Conservation (phyloP, 2,113 vertebrate genomes). For the Zeus faber region DNA sequence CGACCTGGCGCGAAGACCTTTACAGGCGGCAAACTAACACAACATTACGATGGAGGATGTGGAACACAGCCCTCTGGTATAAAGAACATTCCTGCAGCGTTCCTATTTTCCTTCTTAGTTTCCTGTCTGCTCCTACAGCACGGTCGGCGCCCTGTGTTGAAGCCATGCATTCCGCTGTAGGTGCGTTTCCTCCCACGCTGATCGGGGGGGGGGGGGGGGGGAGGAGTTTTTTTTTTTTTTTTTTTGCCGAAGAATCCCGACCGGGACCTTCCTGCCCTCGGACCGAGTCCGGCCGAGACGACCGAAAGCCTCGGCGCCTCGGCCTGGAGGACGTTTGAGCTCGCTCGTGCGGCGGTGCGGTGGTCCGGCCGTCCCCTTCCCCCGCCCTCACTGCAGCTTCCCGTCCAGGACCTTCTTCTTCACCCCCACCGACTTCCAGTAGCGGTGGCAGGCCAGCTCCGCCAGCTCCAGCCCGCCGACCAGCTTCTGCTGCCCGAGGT, state of each 20-base stretch:
- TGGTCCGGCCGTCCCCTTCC: background rate
- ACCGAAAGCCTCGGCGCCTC: no score
- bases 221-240: no score
- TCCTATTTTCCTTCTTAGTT: background rate
- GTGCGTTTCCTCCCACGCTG: background rate
- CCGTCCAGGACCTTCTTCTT: constrained; percentile 36
- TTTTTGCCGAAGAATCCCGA: no score
- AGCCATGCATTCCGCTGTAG: background rate
- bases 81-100: background rate
- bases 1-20: no score
- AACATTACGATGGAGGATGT: background rate
- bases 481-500: constrained; percentile 80
- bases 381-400: constrained; percentile 68
- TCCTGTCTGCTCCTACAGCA: background rate
- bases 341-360: background rate
- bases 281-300: background rate
- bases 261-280: no score
- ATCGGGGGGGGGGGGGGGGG: no score
- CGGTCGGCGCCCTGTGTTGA: background rate
- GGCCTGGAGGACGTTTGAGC: no score
- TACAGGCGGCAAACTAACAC: no score
- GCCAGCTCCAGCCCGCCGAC: constrained; percentile 90
- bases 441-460: constrained; percentile 85
- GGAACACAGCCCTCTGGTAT: background rate
- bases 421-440: constrained; percentile 60